These are phyloP conservation scores for Leptinotarsa defecta DNA, from an alignment of 1,140 invertebrate species.

Conservation along the genomic window DNA sequence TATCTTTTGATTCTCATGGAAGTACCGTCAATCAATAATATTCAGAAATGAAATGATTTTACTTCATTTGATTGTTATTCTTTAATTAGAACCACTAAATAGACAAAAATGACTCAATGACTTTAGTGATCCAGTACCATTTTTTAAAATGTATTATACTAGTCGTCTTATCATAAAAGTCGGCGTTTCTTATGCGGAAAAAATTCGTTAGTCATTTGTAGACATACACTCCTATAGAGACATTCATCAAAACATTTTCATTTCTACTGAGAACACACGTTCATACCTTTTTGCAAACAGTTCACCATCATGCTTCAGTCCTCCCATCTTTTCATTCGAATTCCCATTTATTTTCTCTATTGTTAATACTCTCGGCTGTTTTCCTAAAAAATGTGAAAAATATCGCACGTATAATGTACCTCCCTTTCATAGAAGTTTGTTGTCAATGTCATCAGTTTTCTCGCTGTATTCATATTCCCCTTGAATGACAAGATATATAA, in stretches of 20 bases:
- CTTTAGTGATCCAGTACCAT: no score
- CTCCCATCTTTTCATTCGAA: constrained; percentile 3
- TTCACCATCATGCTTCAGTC: background rate
- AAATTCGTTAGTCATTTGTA: no score
- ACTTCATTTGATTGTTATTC: no score
- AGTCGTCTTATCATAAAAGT: no score
- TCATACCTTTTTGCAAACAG: constrained; percentile 4
- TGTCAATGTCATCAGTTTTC: constrained; percentile 25
- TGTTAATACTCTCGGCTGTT: constrained; percentile 3
- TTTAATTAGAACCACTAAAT: no score
- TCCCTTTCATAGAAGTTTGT: constrained; percentile 22
- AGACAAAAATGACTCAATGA: no score
- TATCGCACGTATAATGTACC: constrained; percentile 21
- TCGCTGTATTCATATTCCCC: constrained; percentile 16
- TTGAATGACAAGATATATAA: constrained; percentile 21
- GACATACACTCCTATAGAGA: no score
- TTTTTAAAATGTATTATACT: no score
- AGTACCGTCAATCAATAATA: no score
- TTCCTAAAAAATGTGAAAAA: constrained; percentile 19
- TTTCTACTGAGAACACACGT: background rate
- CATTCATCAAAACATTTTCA: background rate
- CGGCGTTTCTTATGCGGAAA: no score
- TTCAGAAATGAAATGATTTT: no score
- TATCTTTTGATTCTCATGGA: no score
- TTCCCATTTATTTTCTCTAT: constrained; percentile 10